These are phyloP conservation scores for Phrynocephalus guinanensis DNA, from an alignment of 2,797 vertebrate genomes.

Conservation along the genomic window DNA sequence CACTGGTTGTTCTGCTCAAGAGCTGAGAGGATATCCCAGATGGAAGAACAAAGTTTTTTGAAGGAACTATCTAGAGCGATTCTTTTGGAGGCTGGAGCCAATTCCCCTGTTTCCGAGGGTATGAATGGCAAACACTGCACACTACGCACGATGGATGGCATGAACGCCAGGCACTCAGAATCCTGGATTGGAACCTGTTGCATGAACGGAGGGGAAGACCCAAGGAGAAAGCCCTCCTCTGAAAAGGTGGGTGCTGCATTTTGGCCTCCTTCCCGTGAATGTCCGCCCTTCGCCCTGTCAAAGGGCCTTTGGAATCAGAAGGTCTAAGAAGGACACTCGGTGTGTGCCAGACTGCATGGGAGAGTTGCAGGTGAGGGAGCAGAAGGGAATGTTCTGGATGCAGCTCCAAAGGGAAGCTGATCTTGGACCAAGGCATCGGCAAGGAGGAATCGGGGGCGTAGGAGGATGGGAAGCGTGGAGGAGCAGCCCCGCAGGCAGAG, in stretches of 20 bases:
- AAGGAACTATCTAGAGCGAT: neutral
- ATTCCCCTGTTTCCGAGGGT: neutral
- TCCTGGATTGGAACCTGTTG: too few species aligned
- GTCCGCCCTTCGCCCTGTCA: neutral
- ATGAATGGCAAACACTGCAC: too few species aligned
- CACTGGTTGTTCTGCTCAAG: neutral
- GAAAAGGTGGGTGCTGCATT: neutral
- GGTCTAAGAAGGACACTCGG: fast-evolving
- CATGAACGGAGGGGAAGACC: too few species aligned
- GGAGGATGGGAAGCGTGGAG: neutral
- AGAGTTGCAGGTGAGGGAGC: neutral
- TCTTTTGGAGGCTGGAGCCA: neutral
- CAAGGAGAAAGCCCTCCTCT: fast-evolving
- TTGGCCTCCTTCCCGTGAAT: neutral
- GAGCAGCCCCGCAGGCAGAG: neutral
- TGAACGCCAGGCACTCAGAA: neutral
- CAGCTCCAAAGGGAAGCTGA: too few species aligned
- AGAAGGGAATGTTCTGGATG: too few species aligned
- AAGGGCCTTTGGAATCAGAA: neutral
- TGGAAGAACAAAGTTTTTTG: neutral
- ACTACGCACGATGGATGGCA: too few species aligned
- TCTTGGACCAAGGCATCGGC: too few species aligned
- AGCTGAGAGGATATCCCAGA: too few species aligned
- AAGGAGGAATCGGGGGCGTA: neutral
- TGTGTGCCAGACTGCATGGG: neutral